Conservation (phyloP, 2,888 invertebrate genomes). For the Meganola albula region DNA sequence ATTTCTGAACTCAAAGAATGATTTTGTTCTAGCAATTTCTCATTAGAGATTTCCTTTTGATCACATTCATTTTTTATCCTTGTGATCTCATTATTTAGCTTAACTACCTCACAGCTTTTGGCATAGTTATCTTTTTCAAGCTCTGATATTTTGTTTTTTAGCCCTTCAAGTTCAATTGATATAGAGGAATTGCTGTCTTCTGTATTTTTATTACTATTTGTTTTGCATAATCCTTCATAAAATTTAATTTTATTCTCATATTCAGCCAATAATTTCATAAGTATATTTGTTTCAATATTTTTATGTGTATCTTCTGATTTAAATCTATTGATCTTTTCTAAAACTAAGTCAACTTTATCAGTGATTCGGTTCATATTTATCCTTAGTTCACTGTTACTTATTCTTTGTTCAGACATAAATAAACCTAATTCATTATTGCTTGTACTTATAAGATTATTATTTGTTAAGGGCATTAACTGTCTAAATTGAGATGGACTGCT, state of each 20-base stretch:
- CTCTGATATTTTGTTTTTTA: conserved; percentile 29
- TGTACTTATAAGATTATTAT: conserved; percentile 25
- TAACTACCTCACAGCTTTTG: conserved; percentile 35
- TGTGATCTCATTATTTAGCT: conserved; percentile 33
- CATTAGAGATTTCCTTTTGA: conserved; percentile 13
- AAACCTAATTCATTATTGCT: conserved; percentile 39
- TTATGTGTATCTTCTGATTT: conserved; percentile 24
- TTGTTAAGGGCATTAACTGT: conserved; percentile 45
- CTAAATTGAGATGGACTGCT: conserved; percentile 33
- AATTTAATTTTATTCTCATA: conserved; percentile 63
- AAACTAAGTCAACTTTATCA: conserved; percentile 54
- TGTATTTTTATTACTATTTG: conserved; percentile 24
- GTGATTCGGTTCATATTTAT: conserved; percentile 57
- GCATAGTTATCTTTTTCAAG: conserved; percentile 32
- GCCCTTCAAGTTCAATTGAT: conserved; percentile 11
- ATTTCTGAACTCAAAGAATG: conserved; percentile 30
- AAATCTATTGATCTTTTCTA: conserved; percentile 42
- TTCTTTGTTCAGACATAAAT: conserved; percentile 59
- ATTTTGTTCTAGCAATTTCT: conserved; percentile 31
- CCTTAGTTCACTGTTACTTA: conserved; percentile 59
- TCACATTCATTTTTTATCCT: conserved; percentile 20
- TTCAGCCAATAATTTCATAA: conserved; percentile 53
- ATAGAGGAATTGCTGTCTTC: conserved; percentile 11
- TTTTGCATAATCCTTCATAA: conserved; percentile 45
- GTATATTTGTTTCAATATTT: conserved; percentile 42